These are phyloP conservation scores for Amphiura filiformis DNA, from an alignment of 35 echinoderm and acorn worm species.

Conservation along the genomic window DNA sequence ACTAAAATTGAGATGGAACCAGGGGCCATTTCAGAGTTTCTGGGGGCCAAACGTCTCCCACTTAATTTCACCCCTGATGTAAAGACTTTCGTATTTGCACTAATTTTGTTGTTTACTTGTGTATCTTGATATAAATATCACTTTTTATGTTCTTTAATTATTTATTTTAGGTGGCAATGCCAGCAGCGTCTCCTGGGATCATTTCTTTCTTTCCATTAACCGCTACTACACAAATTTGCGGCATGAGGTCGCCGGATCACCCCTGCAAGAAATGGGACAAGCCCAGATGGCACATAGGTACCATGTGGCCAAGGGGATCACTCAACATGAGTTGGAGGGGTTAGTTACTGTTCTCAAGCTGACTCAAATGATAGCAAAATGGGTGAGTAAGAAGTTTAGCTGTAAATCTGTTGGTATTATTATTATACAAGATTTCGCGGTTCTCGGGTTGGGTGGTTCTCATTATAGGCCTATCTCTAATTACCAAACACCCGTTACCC, in stretches of 20 bases:
- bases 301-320: slow-evolving; percentile 62
- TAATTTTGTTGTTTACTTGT: no score
- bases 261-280: slow-evolving; percentile 54
- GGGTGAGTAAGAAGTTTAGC: no score
- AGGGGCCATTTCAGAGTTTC: no score
- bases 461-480: no score
- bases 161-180: slow-evolving; percentile 59
- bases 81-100: no score
- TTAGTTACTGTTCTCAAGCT: slow-evolving; percentile 69
- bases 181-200: slow-evolving; percentile 87
- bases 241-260: slow-evolving; percentile 66
- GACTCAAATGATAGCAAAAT: slow-evolving; percentile 60
- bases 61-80: no score
- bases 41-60: no score
- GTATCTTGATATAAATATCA: not conserved
- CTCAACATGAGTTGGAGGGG: slow-evolving; percentile 92
- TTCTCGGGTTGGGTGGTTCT: no score
- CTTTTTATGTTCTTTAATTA: not conserved
- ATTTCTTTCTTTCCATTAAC: slow-evolving; percentile 88
- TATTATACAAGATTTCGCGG: no score
- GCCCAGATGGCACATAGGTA: slow-evolving; percentile 44
- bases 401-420: no score
- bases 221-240: slow-evolving; percentile 84
- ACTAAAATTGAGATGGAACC: no score
- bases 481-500: no score